Evolutionary conservation across 2,888 invertebrate species (phyloP).

Genomic region (Physocephala rufipes): DNA sequence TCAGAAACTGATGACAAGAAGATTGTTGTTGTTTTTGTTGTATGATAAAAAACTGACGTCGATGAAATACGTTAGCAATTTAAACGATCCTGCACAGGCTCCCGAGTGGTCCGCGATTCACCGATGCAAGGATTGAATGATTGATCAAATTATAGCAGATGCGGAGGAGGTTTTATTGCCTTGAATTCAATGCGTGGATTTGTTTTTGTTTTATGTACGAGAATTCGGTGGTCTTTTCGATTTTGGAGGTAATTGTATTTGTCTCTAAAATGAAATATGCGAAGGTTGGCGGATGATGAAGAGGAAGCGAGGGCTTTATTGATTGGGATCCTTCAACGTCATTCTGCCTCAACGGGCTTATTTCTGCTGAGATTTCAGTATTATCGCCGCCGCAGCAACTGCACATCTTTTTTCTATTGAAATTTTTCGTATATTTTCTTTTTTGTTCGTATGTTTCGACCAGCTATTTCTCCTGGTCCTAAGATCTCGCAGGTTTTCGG

Average conservation of each 20-base stretch:
- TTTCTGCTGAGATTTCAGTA: no score
- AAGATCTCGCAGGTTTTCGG: not conserved
- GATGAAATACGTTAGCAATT: conserved; percentile 34
- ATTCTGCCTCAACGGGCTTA: no score
- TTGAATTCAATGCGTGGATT: no score
- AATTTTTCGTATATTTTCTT: not conserved
- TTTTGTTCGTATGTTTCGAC: no score
- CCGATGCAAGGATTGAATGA: not conserved
- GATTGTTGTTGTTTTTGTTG: not conserved
- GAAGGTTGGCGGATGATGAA: no score
- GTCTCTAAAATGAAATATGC: no score
- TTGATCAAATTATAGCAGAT: conserved; percentile 16
- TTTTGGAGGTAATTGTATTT: no score
- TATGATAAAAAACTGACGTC: not conserved
- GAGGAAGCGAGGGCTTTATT: no score
- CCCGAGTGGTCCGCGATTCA: conserved; percentile 27
- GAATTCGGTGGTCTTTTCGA: no score
- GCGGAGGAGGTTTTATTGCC: not conserved
- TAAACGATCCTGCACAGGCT: conserved; percentile 35
- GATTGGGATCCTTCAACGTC: no score
- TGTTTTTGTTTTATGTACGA: no score
- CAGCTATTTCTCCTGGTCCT: not conserved
- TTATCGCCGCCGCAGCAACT: no score
- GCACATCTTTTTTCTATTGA: not conserved
- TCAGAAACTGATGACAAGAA: not conserved